Conservation (phyloP, 2,888 invertebrate species). For the Temnothorax rugatulus region DNA sequence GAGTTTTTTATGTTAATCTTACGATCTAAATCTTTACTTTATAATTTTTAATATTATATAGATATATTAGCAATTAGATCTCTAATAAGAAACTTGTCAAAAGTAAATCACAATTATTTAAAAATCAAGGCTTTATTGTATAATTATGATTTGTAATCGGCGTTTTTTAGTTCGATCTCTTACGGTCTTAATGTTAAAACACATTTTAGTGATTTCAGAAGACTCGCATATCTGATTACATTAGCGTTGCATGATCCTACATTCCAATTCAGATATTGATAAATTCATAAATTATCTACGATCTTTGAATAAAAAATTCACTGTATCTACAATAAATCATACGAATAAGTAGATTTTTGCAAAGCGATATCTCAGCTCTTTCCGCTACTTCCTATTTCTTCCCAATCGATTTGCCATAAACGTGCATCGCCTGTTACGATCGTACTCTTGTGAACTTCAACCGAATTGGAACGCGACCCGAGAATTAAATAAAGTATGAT, state of each 20-base stretch:
- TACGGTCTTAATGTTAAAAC: not conserved
- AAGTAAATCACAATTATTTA: not conserved
- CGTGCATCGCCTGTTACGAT: slow-evolving; percentile 33
- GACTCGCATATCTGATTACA: slow-evolving; percentile 23
- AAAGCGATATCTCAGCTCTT: slow-evolving; percentile 31
- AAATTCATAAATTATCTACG: slow-evolving; percentile 34
- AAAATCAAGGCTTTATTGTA: not conserved
- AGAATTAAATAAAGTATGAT: slow-evolving; percentile 63
- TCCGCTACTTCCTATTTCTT: slow-evolving; percentile 47
- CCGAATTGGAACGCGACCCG: slow-evolving; percentile 53
- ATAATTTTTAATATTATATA: slow-evolving; percentile 5
- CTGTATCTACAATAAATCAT: slow-evolving; percentile 47
- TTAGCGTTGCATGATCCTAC: slow-evolving; percentile 13
- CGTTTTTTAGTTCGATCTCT: not conserved
- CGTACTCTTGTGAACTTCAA: slow-evolving; percentile 38
- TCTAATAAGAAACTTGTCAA: not conserved
- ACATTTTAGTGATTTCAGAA: not conserved
- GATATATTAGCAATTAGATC: not conserved
- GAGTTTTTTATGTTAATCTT: not conserved
- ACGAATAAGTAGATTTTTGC: slow-evolving; percentile 58
- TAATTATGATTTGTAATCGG: not conserved
- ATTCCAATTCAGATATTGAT: slow-evolving; percentile 8
- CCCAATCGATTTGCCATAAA: slow-evolving; percentile 58
- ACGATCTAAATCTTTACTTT: not conserved
- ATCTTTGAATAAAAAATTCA: slow-evolving; percentile 41